These are phyloP conservation scores for Alauda arvensis DNA, from an alignment of 2,797 vertebrate species.

Conservation along the genomic window DNA sequence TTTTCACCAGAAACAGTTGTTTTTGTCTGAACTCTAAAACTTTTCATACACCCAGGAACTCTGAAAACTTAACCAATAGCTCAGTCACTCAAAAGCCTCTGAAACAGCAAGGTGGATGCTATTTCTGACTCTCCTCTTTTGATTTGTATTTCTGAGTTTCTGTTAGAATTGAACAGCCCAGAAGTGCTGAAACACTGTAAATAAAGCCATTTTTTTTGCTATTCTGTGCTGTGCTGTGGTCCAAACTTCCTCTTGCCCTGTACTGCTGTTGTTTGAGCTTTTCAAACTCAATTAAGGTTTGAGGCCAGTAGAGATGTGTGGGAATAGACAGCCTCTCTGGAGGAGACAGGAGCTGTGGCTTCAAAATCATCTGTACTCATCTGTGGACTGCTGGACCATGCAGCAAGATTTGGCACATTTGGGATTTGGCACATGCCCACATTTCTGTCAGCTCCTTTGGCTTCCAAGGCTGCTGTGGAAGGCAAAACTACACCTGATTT, in stretches of 20 bases:
- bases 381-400: neutral
- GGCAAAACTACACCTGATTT: neutral
- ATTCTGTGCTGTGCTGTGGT: neutral
- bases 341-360: neutral
- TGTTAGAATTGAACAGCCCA: neutral
- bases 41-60: neutral
- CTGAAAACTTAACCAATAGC: neutral
- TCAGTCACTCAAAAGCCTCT: neutral
- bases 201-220: neutral
- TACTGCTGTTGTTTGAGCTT: neutral
- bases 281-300: neutral
- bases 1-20: neutral
- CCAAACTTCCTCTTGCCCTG: neutral
- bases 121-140: neutral
- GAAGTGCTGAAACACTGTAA: neutral
- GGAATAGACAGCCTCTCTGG: neutral
- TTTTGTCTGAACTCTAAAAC: neutral
- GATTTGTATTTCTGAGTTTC: neutral
- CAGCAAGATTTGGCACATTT: slow-evolving; percentile 12
- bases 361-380: neutral
- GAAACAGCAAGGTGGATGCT: neutral
- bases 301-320: neutral
- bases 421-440: neutral
- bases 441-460: neutral
- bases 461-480: neutral